Evolutionary conservation across 2,113 vertebrate species (phyloP).

Genomic region (Rhodinocichla rosea): DNA sequence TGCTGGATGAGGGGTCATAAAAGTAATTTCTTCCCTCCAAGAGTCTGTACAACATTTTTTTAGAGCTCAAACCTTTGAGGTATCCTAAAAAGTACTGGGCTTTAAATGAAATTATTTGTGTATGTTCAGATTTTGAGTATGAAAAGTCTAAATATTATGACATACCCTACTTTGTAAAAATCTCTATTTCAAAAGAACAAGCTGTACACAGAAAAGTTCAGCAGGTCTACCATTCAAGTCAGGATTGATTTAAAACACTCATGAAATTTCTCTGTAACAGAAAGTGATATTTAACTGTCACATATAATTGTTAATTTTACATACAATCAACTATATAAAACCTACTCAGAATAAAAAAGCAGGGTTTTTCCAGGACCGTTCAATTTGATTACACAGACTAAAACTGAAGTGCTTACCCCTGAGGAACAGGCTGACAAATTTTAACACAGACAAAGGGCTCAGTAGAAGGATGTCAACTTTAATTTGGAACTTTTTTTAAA

Average conservation of each 20-base stretch:
- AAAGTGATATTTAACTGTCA: not conserved
- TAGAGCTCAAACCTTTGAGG: not conserved
- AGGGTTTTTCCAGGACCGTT: not conserved
- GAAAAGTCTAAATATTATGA: not conserved
- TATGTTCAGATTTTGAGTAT: not conserved
- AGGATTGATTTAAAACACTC: not conserved
- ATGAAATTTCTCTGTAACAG: not conserved
- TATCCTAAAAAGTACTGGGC: not conserved
- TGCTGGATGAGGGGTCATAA: not conserved
- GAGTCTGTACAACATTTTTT: not conserved
- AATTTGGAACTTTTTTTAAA: not conserved
- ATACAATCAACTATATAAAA: not conserved
- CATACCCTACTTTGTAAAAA: not conserved
- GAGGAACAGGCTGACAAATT: not conserved
- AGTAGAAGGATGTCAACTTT: not conserved
- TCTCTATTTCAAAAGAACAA: not conserved
- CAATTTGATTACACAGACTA: not conserved
- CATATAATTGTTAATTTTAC: not conserved
- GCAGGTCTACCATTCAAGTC: not conserved
- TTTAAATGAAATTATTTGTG: not conserved
- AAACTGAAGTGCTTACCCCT: not conserved
- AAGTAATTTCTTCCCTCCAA: not conserved
- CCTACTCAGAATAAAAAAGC: not conserved
- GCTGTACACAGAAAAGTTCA: not conserved
- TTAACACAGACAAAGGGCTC: not conserved